These are phyloP conservation scores for Drosophila parthenogenetica DNA, from an alignment of 2,888 invertebrate genomes.

Conservation along the genomic window DNA sequence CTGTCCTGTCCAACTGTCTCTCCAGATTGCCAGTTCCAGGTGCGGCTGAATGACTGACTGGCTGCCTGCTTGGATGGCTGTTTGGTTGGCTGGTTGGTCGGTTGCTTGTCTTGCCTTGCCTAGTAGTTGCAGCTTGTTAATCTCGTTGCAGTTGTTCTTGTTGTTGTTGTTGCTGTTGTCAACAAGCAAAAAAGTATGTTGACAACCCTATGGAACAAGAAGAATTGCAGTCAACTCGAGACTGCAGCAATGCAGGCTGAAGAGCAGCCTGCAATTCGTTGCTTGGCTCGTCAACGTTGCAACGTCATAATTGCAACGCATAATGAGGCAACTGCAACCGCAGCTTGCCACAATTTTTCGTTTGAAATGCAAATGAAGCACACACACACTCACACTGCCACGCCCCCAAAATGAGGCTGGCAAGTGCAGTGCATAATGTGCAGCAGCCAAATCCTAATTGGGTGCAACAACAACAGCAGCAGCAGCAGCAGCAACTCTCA, in stretches of 20 bases:
- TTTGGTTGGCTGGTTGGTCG: slow-evolving; percentile 46
- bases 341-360: slow-evolving; percentile 54
- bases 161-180: slow-evolving; percentile 70
- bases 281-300: slow-evolving; percentile 65
- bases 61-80: slow-evolving; percentile 33
- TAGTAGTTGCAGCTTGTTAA: slow-evolving; percentile 72
- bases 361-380: slow-evolving; percentile 84
- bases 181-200: slow-evolving; percentile 74
- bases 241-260: slow-evolving; percentile 65
- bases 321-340: slow-evolving; percentile 68
- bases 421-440: slow-evolving; percentile 61
- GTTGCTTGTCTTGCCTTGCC: slow-evolving; percentile 59
- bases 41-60: slow-evolving; percentile 51
- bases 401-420: slow-evolving; percentile 60
- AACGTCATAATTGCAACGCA: slow-evolving; percentile 78
- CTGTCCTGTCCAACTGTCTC: slow-evolving; percentile 43
- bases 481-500: slow-evolving; percentile 16
- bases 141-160: slow-evolving; percentile 59
- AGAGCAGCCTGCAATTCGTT: slow-evolving; percentile 72
- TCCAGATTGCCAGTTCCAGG: slow-evolving; percentile 46
- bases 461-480: slow-evolving; percentile 54
- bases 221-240: slow-evolving; percentile 65
- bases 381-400: slow-evolving; percentile 43
- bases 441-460: slow-evolving; percentile 69
- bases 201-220: slow-evolving; percentile 65